Evolutionary conservation across 2,113 vertebrate genomes (phyloP), one percentile per base, ranked within the genome.

Genomic region (Heterotilapia buettikoferi): DNA sequence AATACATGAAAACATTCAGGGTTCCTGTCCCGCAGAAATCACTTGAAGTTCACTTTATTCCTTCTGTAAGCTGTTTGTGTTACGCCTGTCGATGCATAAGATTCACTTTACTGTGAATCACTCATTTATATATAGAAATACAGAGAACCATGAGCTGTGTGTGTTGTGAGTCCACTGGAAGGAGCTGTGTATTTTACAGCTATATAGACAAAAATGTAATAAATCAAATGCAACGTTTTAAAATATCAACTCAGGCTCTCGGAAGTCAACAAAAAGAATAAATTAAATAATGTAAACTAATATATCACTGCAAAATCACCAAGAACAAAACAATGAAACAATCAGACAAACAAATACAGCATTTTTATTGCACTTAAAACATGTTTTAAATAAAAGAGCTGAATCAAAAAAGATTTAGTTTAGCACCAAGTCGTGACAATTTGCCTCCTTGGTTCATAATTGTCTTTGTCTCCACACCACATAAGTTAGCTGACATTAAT

Each of bases 171-270:
- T 54, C n/a, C 4, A 11, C 19, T 53, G 50, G 50, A 52, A 53
- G 52, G 0, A 53, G 19, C 52, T 53, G 5, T 21, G 9, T 11
- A 3, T 21, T 0, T 53, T 0, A 21, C 9, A 6, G 52, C 52
- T n/a, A 21, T 53, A 53, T 53, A 38, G 36, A 38, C 36, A 10
- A 38, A 10, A 1, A 53, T 61, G 29, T 61, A 31, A 63, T 63
- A 63, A 0, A 63, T 63, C 16, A 63, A 19, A 61, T 61, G 59
- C 29, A 61, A 6, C 9, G 0, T 3, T 63, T 63, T 63, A 33
- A 63, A 63, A 63, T 63, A 33, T 63, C 59, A 33, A 33, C 59
- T 63, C 9, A 1, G 29, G 31, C 59, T 63, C 59, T 1, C 9
- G 2, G 9, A 63, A 11, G 59, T 63, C 59, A 36, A 36, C 31